Evolutionary conservation across 2,888 invertebrate genomes (phyloP).

Genomic region (Lithophane leautieri): DNA sequence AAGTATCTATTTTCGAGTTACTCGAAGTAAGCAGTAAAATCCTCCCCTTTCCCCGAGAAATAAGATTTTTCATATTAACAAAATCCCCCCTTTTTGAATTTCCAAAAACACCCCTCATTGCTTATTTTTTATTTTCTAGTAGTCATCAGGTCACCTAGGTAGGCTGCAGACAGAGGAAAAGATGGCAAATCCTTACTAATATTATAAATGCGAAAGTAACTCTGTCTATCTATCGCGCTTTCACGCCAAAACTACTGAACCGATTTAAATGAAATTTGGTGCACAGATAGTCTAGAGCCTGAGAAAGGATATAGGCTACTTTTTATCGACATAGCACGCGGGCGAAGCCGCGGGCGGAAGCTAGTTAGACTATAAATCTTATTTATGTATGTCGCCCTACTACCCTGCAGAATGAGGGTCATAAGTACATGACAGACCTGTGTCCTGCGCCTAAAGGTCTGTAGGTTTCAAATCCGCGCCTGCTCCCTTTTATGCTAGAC

Average conservation of each 20-base stretch:
- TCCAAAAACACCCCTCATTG: background rate
- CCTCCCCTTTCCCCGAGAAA: background rate
- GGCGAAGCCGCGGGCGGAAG: too few species aligned
- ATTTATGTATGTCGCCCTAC: slow-evolving; percentile 15
- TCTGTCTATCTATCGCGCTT: too few species aligned
- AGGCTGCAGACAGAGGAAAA: background rate
- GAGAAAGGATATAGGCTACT: too few species aligned
- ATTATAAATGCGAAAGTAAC: too few species aligned
- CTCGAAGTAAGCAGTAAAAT: background rate
- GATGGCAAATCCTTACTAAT: too few species aligned
- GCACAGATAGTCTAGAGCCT: too few species aligned
- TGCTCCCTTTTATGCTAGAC: too few species aligned
- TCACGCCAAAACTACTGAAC: too few species aligned
- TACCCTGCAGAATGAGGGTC: background rate
- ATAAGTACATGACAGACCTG: background rate
- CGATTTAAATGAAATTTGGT: too few species aligned
- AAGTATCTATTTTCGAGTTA: background rate
- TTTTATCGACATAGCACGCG: too few species aligned
- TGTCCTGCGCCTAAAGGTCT: background rate
- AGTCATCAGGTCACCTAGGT: background rate
- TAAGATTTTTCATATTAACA: too few species aligned
- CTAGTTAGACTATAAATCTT: slow-evolving; percentile 10
- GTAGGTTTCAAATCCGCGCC: background rate
- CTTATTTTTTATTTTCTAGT: background rate
- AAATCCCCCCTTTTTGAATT: background rate